Conservation (phyloP, 1,140 invertebrate species). For the Drosophila eugracilis region DNA sequence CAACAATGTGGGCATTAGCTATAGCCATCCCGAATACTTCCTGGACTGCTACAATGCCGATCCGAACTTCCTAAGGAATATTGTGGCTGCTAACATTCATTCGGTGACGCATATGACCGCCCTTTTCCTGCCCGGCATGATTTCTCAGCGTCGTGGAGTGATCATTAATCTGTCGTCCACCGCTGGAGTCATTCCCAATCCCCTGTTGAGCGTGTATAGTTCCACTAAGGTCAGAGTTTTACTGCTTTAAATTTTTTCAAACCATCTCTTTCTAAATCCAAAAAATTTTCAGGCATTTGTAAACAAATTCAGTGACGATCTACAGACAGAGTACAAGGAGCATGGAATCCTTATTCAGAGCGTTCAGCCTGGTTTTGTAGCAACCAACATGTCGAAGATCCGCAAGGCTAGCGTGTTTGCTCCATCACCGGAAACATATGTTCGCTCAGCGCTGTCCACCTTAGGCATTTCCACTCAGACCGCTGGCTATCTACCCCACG, state of each 20-base stretch:
- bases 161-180: conserved; percentile 97
- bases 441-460: conserved; percentile 90
- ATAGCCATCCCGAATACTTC: conserved; percentile 94
- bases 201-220: conserved; percentile 94
- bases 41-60: conserved; percentile 88
- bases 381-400: conserved; percentile 97
- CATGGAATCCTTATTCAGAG: conserved; percentile 94
- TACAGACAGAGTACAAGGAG: conserved; percentile 91
- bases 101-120: conserved; percentile 93
- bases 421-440: conserved; percentile 92
- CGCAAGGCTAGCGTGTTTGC: conserved; percentile 91
- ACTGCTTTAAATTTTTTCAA: no score
- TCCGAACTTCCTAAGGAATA: conserved; percentile 86
- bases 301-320: conserved; percentile 92
- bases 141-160: conserved; percentile 92
- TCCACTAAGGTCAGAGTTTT: conserved; percentile 93
- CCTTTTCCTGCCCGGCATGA: conserved; percentile 95
- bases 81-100: conserved; percentile 90
- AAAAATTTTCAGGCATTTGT: conserved; percentile 89
- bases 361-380: conserved; percentile 94
- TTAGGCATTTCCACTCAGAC: conserved; percentile 91
- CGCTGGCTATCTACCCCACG: conserved; percentile 92
- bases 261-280: background rate
- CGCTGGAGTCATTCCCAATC: conserved; percentile 91
- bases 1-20: conserved; percentile 98